Base-by-base conservation (phyloP, 2,113 vertebrate species). In the Colius striatus region DNA sequence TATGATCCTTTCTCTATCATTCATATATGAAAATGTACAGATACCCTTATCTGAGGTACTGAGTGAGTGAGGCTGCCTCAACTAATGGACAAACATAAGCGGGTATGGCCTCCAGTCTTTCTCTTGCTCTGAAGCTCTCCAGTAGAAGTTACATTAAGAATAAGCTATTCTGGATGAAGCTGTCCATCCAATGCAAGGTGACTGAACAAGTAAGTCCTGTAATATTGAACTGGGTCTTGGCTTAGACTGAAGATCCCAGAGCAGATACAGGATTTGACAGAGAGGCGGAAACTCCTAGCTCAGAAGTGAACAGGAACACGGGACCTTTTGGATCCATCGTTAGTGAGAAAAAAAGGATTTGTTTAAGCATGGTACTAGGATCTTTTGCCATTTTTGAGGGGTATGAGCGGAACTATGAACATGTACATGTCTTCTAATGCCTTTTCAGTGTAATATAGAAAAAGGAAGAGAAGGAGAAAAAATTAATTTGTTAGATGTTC, bases 401-500 rank as follows among this genome's bases (percentile, higher is more conserved):
- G 13, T 51, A 58, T 50, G n/a, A 67, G 7, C 23, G 90, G 58
- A 84, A 29, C 16, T 36, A 23, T 21, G 23, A 83, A 43, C 45
- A 11, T 13, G 2, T 26, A 13, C 9, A 20, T 84, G 19, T 65
- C 26, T 81, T 73, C 29, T 7, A 2, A n/a, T 43, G 9, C 6
- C 65, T 87, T 55, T 58, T 83, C 77, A 73, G 22, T 32, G 15
- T 78, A 70, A 54, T n/a, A 21, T 8, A 70, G 43, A 11, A 87
- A 88, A 13, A 3, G 38, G 29, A 53, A 30, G 21, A 84, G 41
- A 87, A 90, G 92, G 72, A 81, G 32, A 67, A 70, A 83, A 92
- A 84, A 94, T 68, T 84, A 67, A 53, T 85, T 91, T 80, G n/a
- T 55, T 63, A 66, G 43, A 54, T 57, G 29, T 83, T 92, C 91